Evolutionary conservation across 2,888 invertebrate genomes (phyloP), one percentile per base, ranked within the genome.

Genomic region (Hydrotaea cyrtoneurina): DNA sequence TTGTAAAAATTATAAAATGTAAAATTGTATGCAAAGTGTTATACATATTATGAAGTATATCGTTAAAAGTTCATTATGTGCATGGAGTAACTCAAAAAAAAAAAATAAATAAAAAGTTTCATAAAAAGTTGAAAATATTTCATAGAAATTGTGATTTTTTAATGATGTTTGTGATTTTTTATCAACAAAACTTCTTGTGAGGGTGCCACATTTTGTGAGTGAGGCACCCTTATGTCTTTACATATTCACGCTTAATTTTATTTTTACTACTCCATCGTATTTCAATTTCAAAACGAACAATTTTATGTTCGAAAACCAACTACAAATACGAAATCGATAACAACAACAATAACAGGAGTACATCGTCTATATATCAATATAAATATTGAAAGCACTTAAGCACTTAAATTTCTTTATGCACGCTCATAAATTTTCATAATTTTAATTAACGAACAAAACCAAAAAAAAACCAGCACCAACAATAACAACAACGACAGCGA

Each of bases 361-460:
- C 17, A 7, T 43, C 10, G 8, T 19, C 10, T 69, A 69, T 69
- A 69, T 69, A 43, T 23, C 46, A 43, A 26, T 66, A 46, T 46
- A 69, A 59, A 39, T 69, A 39, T 46, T 46, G 21, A 46, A 46
- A 69, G 19, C 66, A 66, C 66, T 39, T 66, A 43, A 66, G 69
- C 23, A 69, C 69, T 69, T 69, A 69, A 69, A 66, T 39, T 66
- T 39, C 66, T 43, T 39, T 39, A 17, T 43, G 13, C 66, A 66
- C 39, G 23, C 43, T 69, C 69, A 69, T 69, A 69, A 69, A 69
- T 69, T 69, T 69, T 69, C 43, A 69, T 69, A 69, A 69, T 43
- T 69, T 69, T 69, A 43, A 69, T 69, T 69, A 43, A 46, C 43
- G 23, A 69, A 23, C 13, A 50, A n/a, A 43, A 2, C 10, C 5